phyloP scores from a whole-genome alignment of 1,140 invertebrate genomes.

The Drosophila rhopaloa region DNA sequence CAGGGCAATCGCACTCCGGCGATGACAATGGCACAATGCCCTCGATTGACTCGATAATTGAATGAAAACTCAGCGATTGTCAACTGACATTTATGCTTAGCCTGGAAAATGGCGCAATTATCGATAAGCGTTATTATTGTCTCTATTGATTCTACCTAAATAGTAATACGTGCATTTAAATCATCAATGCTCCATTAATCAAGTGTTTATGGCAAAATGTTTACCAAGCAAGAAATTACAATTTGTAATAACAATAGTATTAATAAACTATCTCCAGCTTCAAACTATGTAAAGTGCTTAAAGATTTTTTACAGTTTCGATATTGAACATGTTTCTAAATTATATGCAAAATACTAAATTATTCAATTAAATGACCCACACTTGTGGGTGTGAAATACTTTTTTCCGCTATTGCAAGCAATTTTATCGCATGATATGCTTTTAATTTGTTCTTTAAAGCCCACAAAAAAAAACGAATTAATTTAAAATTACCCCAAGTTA shows the following conservation, averaged over 20 bases:
- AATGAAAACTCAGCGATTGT: conserved; percentile 40
- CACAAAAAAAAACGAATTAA: neutral
- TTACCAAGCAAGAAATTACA: neutral
- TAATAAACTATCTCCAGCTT: neutral
- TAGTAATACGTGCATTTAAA: too few relatives aligned
- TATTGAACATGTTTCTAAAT: neutral
- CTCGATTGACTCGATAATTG: conserved; percentile 37
- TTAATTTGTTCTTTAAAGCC: neutral
- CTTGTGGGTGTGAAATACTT: neutral
- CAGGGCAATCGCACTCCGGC: conserved; percentile 10
- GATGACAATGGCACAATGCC: conserved; percentile 32
- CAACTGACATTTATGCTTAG: conserved; percentile 45
- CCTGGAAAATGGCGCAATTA: conserved; percentile 40
- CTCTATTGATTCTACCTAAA: too few relatives aligned
- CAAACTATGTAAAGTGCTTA: neutral
- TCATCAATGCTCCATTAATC: too few relatives aligned
- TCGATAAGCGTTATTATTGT: conserved; percentile 28
- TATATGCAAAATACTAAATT: conserved; percentile 2
- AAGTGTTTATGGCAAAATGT: neutral
- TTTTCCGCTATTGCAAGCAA: neutral
- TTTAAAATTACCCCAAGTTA: neutral
- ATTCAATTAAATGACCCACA: neutral
- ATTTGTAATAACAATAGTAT: neutral
- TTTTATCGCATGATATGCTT: neutral
- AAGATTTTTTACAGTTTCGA: neutral